A percentile compares a stretch with the other conserved stretches of the same genome.
phyloP scores from a whole-genome alignment of 2,113 vertebrate species.

The Lontra canadensis region DNA sequence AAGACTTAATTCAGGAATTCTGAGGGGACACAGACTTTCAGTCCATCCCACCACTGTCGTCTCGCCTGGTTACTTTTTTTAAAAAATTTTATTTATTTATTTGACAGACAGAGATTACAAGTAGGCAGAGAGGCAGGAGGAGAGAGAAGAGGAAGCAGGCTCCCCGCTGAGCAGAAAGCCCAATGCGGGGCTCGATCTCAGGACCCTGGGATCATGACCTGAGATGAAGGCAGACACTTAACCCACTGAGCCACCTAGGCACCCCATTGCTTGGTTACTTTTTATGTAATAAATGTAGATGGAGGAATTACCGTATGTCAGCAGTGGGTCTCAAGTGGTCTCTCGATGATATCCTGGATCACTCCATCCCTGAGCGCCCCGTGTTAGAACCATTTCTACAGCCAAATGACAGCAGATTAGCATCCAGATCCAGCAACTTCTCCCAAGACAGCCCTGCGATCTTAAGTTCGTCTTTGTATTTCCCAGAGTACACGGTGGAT shows the following conservation, averaged over 20 bases:
- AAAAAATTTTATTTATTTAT: too few relatives aligned
- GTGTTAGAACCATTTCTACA: neutral
- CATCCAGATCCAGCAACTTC: neutral
- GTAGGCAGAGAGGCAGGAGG: too few relatives aligned
- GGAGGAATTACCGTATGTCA: neutral
- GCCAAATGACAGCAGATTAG: neutral
- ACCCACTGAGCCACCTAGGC: too few relatives aligned
- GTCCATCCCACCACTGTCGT: neutral
- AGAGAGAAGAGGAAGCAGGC: too few relatives aligned
- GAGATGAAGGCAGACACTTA: too few relatives aligned
- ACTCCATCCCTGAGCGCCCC: rapidly evolving
- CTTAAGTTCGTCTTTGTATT: neutral
- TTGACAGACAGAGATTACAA: too few relatives aligned
- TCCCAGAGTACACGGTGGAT: neutral
- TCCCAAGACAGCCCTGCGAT: neutral
- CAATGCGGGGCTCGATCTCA: too few relatives aligned
- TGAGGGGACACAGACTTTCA: neutral
- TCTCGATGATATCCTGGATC: rapidly evolving
- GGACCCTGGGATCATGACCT: too few relatives aligned
- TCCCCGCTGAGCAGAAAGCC: too few relatives aligned
- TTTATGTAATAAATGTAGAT: neutral
- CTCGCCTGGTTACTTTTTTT: neutral
- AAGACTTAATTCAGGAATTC: neutral
- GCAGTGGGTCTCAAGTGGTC: rapidly evolving
- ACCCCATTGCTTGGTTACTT: neutral